Conservation (phyloP, 2,797 vertebrate species). For the Holocentrus rufus region DNA sequence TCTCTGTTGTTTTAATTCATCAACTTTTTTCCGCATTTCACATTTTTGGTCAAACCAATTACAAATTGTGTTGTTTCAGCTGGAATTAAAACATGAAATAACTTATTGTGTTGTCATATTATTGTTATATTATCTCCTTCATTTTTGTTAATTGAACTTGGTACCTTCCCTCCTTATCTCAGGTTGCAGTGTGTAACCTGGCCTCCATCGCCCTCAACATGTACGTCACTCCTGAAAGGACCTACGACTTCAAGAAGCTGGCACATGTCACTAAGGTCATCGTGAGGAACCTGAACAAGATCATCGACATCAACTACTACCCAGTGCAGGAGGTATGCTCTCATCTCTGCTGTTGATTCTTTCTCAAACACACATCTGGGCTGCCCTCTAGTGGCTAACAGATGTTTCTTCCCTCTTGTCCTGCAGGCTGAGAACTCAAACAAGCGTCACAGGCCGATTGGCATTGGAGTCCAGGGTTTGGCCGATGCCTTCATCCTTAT, state of each 20-base stretch:
- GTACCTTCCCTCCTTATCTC: constrained; percentile 6
- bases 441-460: constrained; percentile 92
- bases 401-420: neutral
- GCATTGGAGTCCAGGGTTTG: constrained; percentile 95
- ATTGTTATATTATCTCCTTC: neutral
- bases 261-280: constrained; percentile 92
- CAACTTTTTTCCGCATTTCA: too few relatives aligned
- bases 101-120: too few relatives aligned
- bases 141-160: neutral
- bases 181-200: constrained; percentile 92
- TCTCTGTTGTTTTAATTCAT: too few relatives aligned
- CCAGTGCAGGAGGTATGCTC: constrained; percentile 85
- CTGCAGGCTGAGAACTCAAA: constrained; percentile 88
- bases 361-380: neutral
- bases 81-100: too few relatives aligned
- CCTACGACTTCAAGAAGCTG: constrained; percentile 90
- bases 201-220: constrained; percentile 96
- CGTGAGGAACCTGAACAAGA: constrained; percentile 95
- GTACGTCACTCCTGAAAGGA: constrained; percentile 91
- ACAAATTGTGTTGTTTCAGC: too few relatives aligned
- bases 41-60: too few relatives aligned
- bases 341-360: neutral
- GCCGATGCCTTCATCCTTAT: constrained; percentile 97
- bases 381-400: constrained; percentile 2
- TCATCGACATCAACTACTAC: constrained; percentile 98